Evolutionary conservation across 37 sponge, comb jelly and placozoan genomes (phyloP).

Genomic region (Beroe forskalii): DNA sequence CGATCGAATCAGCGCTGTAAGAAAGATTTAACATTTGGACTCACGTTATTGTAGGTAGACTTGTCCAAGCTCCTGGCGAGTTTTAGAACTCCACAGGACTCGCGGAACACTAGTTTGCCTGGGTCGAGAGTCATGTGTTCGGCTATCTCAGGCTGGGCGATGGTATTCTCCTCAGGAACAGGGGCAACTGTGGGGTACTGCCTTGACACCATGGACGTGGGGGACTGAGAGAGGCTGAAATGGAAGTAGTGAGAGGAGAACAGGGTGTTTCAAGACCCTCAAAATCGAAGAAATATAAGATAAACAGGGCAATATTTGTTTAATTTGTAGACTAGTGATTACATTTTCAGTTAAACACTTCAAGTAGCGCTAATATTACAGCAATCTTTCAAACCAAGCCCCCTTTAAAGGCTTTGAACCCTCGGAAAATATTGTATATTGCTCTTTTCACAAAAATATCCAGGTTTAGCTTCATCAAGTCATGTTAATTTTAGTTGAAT

Average conservation of each 20-base stretch:
- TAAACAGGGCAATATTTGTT: too few species aligned
- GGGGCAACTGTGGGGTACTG: background rate
- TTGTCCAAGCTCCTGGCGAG: conserved; percentile 1
- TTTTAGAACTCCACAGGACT: conserved; percentile 12
- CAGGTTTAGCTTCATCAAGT: too few species aligned
- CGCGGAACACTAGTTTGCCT: conserved; percentile 2
- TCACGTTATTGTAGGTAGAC: background rate
- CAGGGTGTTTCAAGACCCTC: background rate
- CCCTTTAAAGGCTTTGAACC: too few species aligned
- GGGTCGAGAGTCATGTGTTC: conserved; percentile 61
- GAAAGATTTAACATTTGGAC: too few species aligned
- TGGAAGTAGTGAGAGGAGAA: background rate
- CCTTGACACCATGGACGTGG: conserved; percentile 11
- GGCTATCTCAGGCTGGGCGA: conserved; percentile 31
- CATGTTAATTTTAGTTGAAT: too few species aligned
- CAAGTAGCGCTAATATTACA: too few species aligned
- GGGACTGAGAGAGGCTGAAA: conserved; percentile 14
- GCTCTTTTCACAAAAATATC: too few species aligned
- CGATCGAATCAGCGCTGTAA: too few species aligned
- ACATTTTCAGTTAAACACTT: too few species aligned
- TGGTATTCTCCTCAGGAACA: background rate
- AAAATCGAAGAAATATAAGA: background rate
- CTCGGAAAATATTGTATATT: too few species aligned
- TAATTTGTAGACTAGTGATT: too few species aligned
- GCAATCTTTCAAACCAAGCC: too few species aligned